These are phyloP conservation scores for Cyclopterus lumpus DNA, from an alignment of 2,797 vertebrate genomes.

Conservation along the genomic window DNA sequence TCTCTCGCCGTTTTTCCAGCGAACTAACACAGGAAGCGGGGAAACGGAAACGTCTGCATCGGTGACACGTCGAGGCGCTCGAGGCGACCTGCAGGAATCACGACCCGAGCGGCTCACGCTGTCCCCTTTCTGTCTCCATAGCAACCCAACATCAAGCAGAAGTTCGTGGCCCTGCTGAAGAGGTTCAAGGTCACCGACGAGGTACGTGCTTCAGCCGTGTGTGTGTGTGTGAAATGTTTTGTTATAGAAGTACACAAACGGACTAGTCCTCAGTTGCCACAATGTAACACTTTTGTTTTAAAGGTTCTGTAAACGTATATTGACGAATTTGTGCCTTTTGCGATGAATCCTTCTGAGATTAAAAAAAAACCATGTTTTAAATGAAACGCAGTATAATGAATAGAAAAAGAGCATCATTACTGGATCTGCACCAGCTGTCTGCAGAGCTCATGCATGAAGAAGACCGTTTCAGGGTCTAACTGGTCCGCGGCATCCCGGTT, in stretches of 20 bases:
- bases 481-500: too few species aligned
- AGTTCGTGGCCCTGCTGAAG: constrained; percentile 95
- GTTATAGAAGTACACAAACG: neutral
- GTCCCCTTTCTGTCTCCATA: constrained; percentile 41
- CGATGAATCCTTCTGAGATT: neutral
- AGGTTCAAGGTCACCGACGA: constrained; percentile 97
- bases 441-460: too few species aligned
- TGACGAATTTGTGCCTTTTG: neutral
- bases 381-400: neutral
- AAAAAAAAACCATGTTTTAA: neutral
- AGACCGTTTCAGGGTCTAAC: too few species aligned
- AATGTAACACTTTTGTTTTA: neutral
- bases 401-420: neutral
- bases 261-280: neutral
- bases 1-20: too few species aligned
- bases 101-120: constrained; percentile 7
- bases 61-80: neutral
- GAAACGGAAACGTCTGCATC: neutral
- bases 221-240: neutral
- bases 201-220: constrained; percentile 79
- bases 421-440: too few species aligned
- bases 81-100: constrained; percentile 7
- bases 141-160: constrained; percentile 99
- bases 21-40: too few species aligned
- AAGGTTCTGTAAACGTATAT: neutral